phyloP scores from a whole-genome alignment of 64 coral and sea anemone species.

The Orbicella faveolata region DNA sequence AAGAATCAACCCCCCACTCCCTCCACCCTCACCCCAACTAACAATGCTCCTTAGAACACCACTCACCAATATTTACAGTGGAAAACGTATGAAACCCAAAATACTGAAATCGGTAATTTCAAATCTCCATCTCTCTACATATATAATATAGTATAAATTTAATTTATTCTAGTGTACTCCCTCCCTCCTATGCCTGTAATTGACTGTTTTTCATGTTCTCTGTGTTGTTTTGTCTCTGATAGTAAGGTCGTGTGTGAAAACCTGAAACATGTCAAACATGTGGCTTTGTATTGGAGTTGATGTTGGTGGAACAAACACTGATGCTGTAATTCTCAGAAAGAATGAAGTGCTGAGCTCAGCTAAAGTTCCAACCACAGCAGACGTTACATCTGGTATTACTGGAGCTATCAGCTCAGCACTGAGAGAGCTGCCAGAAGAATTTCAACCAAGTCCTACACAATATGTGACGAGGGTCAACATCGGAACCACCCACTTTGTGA shows the following conservation, averaged over 20 bases:
- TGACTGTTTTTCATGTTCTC: background rate
- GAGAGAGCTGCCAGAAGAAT: slow-evolving; percentile 53
- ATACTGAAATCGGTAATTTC: too few species aligned
- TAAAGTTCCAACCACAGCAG: slow-evolving; percentile 80
- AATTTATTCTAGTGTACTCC: too few species aligned
- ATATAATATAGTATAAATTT: too few species aligned
- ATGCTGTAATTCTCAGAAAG: slow-evolving; percentile 70
- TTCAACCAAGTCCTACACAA: slow-evolving; percentile 47
- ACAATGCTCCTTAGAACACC: too few species aligned
- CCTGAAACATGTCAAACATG: background rate
- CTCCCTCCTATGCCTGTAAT: background rate
- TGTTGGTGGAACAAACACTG: slow-evolving; percentile 99
- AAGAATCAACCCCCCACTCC: too few species aligned
- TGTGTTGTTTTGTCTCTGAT: too few species aligned
- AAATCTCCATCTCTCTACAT: too few species aligned
- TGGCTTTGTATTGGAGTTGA: slow-evolving; percentile 89
- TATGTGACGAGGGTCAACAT: slow-evolving; percentile 76
- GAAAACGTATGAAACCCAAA: too few species aligned
- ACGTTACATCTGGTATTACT: slow-evolving; percentile 73
- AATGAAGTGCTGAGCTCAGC: slow-evolving; percentile 55
- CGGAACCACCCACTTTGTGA: slow-evolving; percentile 99
- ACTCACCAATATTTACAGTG: too few species aligned
- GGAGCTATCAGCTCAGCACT: slow-evolving; percentile 62
- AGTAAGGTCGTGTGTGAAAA: background rate
- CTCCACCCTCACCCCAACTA: too few species aligned